Conservation (phyloP, 1,140 invertebrate genomes). For the Diplogasteroides magnus region DNA sequence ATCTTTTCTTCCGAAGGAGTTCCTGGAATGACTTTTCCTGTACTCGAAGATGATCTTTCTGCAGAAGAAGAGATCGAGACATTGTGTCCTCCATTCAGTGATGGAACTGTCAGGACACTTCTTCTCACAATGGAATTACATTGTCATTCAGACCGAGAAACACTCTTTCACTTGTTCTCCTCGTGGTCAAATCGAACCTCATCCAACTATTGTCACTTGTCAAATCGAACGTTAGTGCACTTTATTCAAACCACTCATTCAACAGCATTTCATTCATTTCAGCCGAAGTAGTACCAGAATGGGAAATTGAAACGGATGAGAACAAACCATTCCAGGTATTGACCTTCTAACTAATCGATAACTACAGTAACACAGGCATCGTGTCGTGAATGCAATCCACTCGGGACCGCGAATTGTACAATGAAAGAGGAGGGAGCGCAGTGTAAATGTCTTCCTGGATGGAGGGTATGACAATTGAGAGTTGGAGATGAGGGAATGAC, state of each 20-base stretch:
- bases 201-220: neutral
- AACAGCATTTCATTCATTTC: too few species aligned
- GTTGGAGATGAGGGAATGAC: too few species aligned
- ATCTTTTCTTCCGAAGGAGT: too few species aligned
- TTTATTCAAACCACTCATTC: neutral
- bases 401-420: neutral
- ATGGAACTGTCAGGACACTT: too few species aligned
- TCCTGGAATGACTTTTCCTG: too few species aligned
- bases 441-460: too few species aligned
- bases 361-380: neutral
- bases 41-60: too few species aligned
- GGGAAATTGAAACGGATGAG: neutral
- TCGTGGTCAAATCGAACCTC: neutral
- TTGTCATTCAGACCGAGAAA: too few species aligned
- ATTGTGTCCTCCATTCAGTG: too few species aligned
- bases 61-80: too few species aligned
- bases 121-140: too few species aligned
- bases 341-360: neutral
- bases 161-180: neutral
- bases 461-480: too few species aligned
- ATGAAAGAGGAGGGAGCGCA: neutral
- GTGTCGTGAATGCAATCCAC: neutral
- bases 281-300: neutral
- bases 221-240: neutral
- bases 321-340: neutral